A percentile compares a stretch with the other conserved stretches of the same genome.
Evolutionary conservation across 2,888 invertebrate genomes (phyloP).

Genomic region (Taphrorychus bicolor): DNA sequence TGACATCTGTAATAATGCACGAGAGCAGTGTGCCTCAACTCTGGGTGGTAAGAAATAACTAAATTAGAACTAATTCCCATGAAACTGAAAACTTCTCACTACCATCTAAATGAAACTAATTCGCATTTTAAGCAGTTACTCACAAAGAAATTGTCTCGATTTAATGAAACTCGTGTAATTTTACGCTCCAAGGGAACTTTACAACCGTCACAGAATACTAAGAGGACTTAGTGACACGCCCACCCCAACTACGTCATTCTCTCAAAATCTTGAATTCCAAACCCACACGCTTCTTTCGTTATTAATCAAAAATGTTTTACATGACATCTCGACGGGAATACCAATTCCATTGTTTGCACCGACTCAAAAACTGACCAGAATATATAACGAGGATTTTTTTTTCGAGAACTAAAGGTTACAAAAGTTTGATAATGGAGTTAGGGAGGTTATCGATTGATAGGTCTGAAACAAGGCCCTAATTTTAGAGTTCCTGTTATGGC

Average conservation of each 20-base stretch:
- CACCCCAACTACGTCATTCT: not conserved
- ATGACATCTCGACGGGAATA: not conserved
- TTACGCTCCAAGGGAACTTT: not conserved
- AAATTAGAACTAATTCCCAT: too few relatives aligned
- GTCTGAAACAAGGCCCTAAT: not conserved
- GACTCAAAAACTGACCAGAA: not conserved
- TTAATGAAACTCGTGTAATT: not conserved
- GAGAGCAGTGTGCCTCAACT: too few relatives aligned
- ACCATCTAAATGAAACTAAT: not conserved
- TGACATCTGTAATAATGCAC: too few relatives aligned
- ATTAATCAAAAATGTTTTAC: not conserved
- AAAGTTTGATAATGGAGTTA: not conserved
- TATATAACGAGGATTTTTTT: not conserved
- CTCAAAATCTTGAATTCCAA: not conserved
- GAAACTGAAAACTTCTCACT: too few relatives aligned
- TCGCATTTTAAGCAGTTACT: not conserved
- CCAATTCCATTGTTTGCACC: not conserved
- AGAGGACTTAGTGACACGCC: too few relatives aligned
- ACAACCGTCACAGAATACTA: not conserved
- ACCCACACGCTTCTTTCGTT: not conserved
- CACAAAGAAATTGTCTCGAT: not conserved
- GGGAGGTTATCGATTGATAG: not conserved
- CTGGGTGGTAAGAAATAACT: too few relatives aligned
- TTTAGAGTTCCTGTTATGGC: not conserved
- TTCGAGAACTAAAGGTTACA: not conserved